phyloP scores from a whole-genome alignment of 2,797 vertebrate genomes.

The Anas acuta region DNA sequence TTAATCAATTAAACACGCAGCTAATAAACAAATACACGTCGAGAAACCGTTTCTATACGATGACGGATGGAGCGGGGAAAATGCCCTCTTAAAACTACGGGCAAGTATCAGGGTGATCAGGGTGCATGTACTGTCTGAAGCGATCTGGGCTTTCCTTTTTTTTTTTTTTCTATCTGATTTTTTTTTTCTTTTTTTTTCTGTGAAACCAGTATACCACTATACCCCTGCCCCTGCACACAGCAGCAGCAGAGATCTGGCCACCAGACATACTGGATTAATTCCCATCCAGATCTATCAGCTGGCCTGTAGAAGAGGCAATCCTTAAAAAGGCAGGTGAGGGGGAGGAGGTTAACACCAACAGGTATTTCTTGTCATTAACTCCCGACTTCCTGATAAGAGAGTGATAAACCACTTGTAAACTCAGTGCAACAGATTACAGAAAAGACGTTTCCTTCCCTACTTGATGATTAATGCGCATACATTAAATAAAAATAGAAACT shows the following conservation, averaged over 20 bases:
- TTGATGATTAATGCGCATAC: conserved; percentile 21
- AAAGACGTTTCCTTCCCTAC: conserved; percentile 45
- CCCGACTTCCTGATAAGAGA: conserved; percentile 57
- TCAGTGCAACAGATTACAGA: conserved; percentile 46
- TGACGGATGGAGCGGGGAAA: neutral
- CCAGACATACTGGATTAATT: neutral
- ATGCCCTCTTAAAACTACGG: neutral
- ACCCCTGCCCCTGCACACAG: neutral
- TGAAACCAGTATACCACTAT: neutral
- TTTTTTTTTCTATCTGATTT: neutral
- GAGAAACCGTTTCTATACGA: conserved; percentile 1
- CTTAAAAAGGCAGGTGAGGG: conserved; percentile 38
- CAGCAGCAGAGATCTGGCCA: neutral
- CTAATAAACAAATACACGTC: neutral
- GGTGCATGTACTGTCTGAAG: neutral
- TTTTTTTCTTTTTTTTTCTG: neutral
- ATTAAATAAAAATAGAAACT: conserved; percentile 50
- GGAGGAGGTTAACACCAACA: conserved; percentile 60
- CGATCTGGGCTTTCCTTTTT: neutral
- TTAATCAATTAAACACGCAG: conserved; percentile 56
- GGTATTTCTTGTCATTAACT: conserved; percentile 70
- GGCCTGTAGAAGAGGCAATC: conserved; percentile 32
- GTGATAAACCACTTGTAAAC: conserved; percentile 61
- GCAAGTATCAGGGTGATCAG: neutral
- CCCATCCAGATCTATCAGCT: neutral